Base-by-base conservation (phyloP, 1,140 invertebrate genomes). In the Venustaconcha ellipsiformis region DNA sequence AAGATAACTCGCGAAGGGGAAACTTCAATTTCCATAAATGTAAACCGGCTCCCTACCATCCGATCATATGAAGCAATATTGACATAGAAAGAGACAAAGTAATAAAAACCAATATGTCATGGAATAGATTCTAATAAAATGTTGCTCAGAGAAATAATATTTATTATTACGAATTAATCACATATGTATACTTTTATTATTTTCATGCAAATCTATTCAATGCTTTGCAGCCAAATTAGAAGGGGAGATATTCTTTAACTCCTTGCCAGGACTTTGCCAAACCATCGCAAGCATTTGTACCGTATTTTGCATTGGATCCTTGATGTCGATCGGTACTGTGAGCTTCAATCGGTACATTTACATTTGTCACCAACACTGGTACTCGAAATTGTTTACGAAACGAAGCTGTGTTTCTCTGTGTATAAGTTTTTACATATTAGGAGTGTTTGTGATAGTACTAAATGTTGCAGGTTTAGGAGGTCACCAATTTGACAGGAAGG, bases 211-310 rank as follows among this genome's bases (percentile, higher is more conserved):
- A 14, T 37, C 1, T 55, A 67, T 17, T 18, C 14, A 11, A 63
- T 59, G 57, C 17, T 48, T 82, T 81, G 15, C 77, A 84, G 83
- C 79, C 15, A 83, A 83, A 67, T 14, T 81, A 3, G 83, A 81
- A 74, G 83, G 83, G 5, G 78, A 81, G 30, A 64, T 78, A 14
- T 88, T 82, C 73, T 88, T 88, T 73, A 74, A 80, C 14, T 26
- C 30, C n/a, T 64, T 81, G 20, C 67, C 67, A 55, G 48, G 48
- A 68, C 48, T 68, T 18, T 68, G 67, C 48, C 37, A 68, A 20
- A 55, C 67, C 3, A 23, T 68, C 18, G 67, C 67, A 18, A 68
- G 67, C 56, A 5, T 68, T 17, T 68, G 67, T 57, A 68, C 67
- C 18, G 17, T 68, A 48, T 68, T 55, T 11, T 68, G 67, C n/a